Conservation (phyloP, 1,140 invertebrate genomes). For the Halesus radiatus region DNA sequence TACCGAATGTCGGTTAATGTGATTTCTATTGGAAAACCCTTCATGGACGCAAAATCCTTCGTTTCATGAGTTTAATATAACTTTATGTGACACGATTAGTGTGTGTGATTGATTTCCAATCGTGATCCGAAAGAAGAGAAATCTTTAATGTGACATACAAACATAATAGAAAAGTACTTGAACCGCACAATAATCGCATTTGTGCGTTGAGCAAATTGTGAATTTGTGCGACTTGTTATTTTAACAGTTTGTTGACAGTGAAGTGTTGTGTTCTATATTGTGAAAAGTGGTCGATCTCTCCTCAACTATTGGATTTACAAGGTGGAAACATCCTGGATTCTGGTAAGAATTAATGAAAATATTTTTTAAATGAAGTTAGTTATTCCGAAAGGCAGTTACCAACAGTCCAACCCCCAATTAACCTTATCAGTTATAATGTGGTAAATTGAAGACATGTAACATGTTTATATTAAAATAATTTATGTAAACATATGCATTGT, state of each 20-base stretch:
- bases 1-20: not conserved
- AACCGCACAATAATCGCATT: conserved; percentile 16
- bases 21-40: conserved; percentile 25
- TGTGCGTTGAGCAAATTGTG: conserved; percentile 19
- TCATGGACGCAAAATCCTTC: conserved; percentile 2
- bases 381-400: no score
- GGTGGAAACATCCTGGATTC: conserved; percentile 22
- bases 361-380: no score
- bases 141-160: conserved; percentile 50
- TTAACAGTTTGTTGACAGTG: conserved; percentile 30
- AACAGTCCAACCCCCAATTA: no score
- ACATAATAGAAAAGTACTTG: conserved; percentile 25
- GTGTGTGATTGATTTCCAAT: conserved; percentile 45
- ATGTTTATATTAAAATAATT: no score
- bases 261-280: conserved; percentile 18
- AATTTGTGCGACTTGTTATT: not conserved
- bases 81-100: conserved; percentile 32
- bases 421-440: no score
- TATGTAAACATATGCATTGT: no score
- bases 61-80: not conserved
- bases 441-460: no score
- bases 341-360: not conserved
- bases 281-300: conserved; percentile 20
- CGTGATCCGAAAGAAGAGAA: conserved; percentile 41
- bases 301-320: conserved; percentile 6